Evolutionary conservation across 2,113 vertebrate species (phyloP).

Genomic region (Mirza zaza): DNA sequence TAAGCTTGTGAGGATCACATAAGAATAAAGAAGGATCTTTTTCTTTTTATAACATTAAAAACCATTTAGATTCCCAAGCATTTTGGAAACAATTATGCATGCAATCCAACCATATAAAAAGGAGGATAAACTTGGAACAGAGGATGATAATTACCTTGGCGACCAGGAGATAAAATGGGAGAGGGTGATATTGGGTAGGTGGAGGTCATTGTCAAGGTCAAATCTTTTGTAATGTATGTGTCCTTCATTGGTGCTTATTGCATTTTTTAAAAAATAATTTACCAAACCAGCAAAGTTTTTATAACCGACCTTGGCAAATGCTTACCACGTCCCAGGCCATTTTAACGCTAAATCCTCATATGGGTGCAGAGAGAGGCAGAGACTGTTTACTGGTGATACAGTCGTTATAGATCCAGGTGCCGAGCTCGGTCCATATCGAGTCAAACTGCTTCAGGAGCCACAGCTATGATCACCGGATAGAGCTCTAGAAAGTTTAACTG

Average conservation of each 20-base stretch:
- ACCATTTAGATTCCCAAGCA: neutral
- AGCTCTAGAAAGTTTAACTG: neutral
- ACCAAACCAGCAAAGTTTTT: neutral
- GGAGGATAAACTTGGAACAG: neutral
- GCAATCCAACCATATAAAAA: neutral
- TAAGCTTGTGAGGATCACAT: neutral
- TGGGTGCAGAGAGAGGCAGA: neutral
- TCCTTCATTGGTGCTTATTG: neutral
- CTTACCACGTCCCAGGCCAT: neutral
- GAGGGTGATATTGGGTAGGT: too few relatives aligned
- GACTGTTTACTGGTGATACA: neutral
- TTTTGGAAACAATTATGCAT: neutral
- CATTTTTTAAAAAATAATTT: neutral
- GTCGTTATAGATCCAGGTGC: neutral
- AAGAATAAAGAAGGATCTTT: neutral
- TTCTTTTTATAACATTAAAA: neutral
- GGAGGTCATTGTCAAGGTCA: neutral
- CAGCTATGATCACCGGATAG: neutral
- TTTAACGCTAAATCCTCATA: neutral
- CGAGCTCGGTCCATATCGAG: neutral
- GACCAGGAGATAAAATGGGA: neutral
- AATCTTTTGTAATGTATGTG: neutral
- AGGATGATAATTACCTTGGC: too few relatives aligned
- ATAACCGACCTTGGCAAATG: neutral
- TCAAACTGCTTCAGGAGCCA: neutral